These are phyloP conservation scores for Pelecanoides urinatrix DNA, from an alignment of 2,113 vertebrate genomes.

Conservation along the genomic window DNA sequence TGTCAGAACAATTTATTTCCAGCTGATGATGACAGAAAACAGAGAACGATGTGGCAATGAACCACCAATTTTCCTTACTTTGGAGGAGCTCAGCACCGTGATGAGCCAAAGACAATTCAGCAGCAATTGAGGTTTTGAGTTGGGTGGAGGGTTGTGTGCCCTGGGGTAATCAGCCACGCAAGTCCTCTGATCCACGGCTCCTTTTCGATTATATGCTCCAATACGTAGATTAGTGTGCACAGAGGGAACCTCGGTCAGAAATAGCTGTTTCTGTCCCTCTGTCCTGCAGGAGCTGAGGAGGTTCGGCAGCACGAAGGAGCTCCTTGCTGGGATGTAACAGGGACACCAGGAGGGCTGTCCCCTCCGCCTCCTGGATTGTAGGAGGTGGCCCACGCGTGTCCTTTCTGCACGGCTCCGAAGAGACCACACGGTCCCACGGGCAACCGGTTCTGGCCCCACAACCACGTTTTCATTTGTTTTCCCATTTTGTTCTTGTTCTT, in stretches of 20 bases:
- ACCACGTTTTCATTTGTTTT: neutral
- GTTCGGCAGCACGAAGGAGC: rapidly evolving
- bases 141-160: neutral
- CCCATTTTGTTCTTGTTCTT: neutral
- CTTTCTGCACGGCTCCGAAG: neutral
- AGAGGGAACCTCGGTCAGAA: neutral
- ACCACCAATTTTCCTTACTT: neutral
- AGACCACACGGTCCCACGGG: neutral
- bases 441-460: neutral
- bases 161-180: neutral
- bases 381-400: rapidly evolving
- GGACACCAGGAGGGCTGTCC: neutral
- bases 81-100: neutral
- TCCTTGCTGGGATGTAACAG: neutral
- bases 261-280: neutral
- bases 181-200: neutral
- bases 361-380: rapidly evolving
- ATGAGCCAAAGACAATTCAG: neutral
- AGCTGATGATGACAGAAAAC: neutral
- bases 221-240: rapidly evolving
- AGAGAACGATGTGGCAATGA: neutral
- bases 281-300: neutral
- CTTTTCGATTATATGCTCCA: neutral
- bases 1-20: neutral
- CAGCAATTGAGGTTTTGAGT: neutral